Base-by-base conservation (phyloP, 2,888 invertebrate genomes). In the Spodoptera exigua region DNA sequence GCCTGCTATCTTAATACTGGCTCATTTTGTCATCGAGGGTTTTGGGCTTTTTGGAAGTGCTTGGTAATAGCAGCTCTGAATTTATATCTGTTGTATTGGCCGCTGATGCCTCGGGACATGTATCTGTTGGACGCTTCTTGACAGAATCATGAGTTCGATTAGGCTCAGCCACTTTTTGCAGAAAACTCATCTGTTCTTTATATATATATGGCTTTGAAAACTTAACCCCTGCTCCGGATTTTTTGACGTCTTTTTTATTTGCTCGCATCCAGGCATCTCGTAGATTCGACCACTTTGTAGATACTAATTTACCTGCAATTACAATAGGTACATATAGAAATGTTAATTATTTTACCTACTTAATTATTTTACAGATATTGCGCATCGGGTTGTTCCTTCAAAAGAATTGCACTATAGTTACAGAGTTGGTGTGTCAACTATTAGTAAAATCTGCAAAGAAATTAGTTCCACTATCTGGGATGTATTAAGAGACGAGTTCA, bases 391-490 rank as follows among this genome's bases (percentile, higher is more conserved):
- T 59, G 55, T 61, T 55, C 58, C 32, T 59, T 59, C 44, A 58
- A 55, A 58, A n/a, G 62, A 68, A 43, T 36, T 63, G 46, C 63
- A 63, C 40, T 68, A 62, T 18, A 46, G 27, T 47, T 63, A 45
- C 49, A 48, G 54, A 60, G 51, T 54, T 7, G 57, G 54, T 27
- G 44, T 54, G 10, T 54, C 61, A 47, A 65, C 56, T 34, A 39
- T 65, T 18, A 58, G 61, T 46, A 65, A 54, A 40, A 57, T 65
- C 17, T 34, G 36, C 18, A 61, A 59, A 59, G 65, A 61, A 65
- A 32, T 45, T 41, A 66, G 72, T 57, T 41, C 43, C 40, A 61
- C 49, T 44, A 64, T 78, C 35, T 78, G 70, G 69, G 45, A 52
- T 52, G 32, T 13, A 35, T 51, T 52, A 60, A 63, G 18, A 36